These are phyloP conservation scores for Tretioscincus oriximinensis DNA, from an alignment of 2,113 vertebrate genomes.

Conservation along the genomic window DNA sequence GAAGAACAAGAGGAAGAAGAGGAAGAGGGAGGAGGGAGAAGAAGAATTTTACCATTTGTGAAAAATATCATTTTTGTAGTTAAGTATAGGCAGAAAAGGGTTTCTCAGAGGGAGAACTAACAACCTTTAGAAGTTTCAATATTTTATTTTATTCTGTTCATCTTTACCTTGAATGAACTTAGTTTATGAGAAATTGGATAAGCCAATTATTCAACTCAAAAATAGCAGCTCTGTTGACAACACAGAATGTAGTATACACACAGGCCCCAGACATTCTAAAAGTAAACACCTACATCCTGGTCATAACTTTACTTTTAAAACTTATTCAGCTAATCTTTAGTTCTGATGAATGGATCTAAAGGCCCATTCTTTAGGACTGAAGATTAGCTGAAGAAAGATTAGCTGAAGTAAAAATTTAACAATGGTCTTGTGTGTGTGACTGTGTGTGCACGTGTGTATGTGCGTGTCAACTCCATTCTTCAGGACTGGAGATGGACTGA, in stretches of 20 bases:
- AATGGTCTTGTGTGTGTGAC: too few species aligned
- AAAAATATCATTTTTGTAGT: conserved; percentile 3
- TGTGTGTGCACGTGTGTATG: too few species aligned
- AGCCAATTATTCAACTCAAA: not conserved
- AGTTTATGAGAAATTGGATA: not conserved
- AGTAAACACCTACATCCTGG: not conserved
- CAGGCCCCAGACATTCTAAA: not conserved
- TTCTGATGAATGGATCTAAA: too few species aligned
- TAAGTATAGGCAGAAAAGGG: not conserved
- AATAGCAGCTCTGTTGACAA: not conserved
- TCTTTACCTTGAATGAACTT: not conserved
- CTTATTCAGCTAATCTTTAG: too few species aligned
- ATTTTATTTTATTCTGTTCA: not conserved
- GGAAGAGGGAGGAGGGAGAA: not conserved
- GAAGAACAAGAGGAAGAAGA: not conserved
- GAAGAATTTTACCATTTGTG: not conserved
- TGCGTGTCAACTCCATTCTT: too few species aligned
- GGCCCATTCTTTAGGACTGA: too few species aligned
- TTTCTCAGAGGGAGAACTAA: not conserved
- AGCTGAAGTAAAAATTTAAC: too few species aligned
- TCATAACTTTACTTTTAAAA: too few species aligned
- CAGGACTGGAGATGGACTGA: too few species aligned
- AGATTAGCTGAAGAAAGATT: too few species aligned
- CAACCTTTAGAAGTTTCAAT: not conserved
- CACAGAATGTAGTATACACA: too few species aligned